phyloP scores from a whole-genome alignment of 2,888 invertebrate species.

The Nephrotoma guestfalica region DNA sequence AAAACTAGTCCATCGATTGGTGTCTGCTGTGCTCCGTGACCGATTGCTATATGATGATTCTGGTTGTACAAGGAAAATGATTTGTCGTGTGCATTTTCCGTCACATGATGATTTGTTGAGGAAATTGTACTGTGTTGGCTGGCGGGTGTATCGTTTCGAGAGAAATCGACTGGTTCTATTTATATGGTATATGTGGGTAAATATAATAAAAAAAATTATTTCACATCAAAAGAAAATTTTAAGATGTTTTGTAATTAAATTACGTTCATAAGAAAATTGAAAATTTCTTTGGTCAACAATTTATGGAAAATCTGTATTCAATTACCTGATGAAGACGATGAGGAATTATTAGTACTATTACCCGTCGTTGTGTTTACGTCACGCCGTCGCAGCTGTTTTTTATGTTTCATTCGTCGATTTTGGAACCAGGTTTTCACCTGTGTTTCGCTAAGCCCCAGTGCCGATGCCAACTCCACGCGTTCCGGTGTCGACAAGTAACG shows the following conservation, averaged over 20 bases:
- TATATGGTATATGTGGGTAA: slow-evolving; percentile 13
- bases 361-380: slow-evolving; percentile 20
- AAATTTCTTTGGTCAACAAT: slow-evolving; percentile 6
- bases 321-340: slow-evolving; percentile 23
- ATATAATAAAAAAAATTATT: slow-evolving; percentile 11
- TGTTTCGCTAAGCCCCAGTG: slow-evolving; percentile 86
- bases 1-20: not conserved
- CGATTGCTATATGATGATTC: not conserved
- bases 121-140: slow-evolving; percentile 7
- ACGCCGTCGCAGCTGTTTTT: slow-evolving; percentile 56
- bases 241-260: not conserved
- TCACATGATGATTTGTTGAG: not conserved
- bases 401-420: slow-evolving; percentile 93
- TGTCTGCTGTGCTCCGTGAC: not conserved
- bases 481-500: slow-evolving; percentile 93
- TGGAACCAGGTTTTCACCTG: slow-evolving; percentile 98
- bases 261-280: not conserved
- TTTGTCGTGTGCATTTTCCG: not conserved
- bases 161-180: slow-evolving; percentile 32
- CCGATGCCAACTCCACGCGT: slow-evolving; percentile 84
- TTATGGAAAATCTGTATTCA: slow-evolving; percentile 6
- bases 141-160: slow-evolving; percentile 10
- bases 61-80: slow-evolving; percentile 5
- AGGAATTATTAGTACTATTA: not conserved
- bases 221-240: slow-evolving; percentile 1